phyloP scores from a whole-genome alignment of 2,888 invertebrate species.

The Dimorphilus gyrociliatus region DNA sequence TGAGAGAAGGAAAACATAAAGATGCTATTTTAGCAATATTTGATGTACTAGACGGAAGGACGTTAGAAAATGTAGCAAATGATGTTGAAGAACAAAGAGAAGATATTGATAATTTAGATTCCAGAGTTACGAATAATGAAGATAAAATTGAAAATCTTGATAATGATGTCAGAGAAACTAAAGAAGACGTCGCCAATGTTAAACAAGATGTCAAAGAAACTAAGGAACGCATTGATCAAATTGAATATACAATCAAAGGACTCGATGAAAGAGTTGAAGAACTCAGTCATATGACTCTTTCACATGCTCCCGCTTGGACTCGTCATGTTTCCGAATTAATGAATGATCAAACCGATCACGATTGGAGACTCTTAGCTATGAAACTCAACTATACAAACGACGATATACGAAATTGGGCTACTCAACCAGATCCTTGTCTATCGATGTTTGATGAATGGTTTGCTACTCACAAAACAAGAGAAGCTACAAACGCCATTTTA shows the following conservation, averaged over 20 bases:
- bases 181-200: too few relatives aligned
- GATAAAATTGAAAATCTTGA: slow-evolving; percentile 13
- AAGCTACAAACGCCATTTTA: slow-evolving; percentile 20
- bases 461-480: slow-evolving; percentile 26
- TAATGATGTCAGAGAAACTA: too few relatives aligned
- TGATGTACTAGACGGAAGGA: too few relatives aligned
- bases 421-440: slow-evolving; percentile 30
- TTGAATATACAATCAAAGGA: too few relatives aligned
- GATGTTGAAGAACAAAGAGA: slow-evolving; percentile 17
- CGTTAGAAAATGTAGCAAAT: slow-evolving; percentile 15
- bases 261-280: too few relatives aligned
- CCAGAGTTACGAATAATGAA: slow-evolving; percentile 15
- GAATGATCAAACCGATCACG: slow-evolving; percentile 20
- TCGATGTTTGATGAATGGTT: slow-evolving; percentile 31
- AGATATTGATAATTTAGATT: slow-evolving; percentile 16
- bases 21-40: too few relatives aligned
- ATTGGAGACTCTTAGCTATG: slow-evolving; percentile 28
- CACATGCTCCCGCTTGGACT: slow-evolving; percentile 30
- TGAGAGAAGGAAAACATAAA: too few relatives aligned
- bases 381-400: slow-evolving; percentile 28
- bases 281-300: too few relatives aligned
- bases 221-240: too few relatives aligned
- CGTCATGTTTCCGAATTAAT: slow-evolving; percentile 25
- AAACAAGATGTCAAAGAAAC: too few relatives aligned
- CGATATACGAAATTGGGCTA: slow-evolving; percentile 28